Base-by-base conservation (phyloP, 2,113 vertebrate species). In the Pan troglodytes region DNA sequence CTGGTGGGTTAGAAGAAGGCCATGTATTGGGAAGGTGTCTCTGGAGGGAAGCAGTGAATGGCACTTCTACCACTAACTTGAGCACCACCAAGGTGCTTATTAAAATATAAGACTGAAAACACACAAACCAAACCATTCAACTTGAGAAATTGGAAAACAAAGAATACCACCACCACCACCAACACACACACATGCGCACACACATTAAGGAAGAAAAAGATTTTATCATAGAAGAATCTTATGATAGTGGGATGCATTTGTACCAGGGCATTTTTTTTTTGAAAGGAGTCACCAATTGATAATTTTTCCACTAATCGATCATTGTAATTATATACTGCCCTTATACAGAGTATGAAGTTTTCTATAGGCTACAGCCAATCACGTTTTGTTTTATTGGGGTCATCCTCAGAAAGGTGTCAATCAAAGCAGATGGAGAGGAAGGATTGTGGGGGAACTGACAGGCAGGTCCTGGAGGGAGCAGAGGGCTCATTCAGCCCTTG, bases 31-130 rank as follows among this genome's bases (percentile, higher is more conserved):
- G 78, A 61, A 23, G 35, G 30, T 6, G 9, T 27, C 10, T 45
- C 40, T 68, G 27, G 55, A 70, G 20, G 59, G 61, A 67, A 86
- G 17, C 27, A 14, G 20, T 3, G 4, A 1, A 0, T 4, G 38
- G 45, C 23, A 11, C 5, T 18, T 14, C 38, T n/a, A 0, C 22
- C 16, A 14, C 8, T 35, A 23, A 27, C 25, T 27, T 8, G 32
- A 48, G n/a, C 2, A 30, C 22, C 48, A 50, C 7, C 3, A 0
- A 23, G 27, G 25, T 12, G 11, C 35, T 91, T 76, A 86, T 61
- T n/a, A 52, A 83, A 11, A 76, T 2, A 27, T 14, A 43, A 35
- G 30, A 27, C 25, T 79, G 70, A 82, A 68, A 68, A 92, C 23
- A 32, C 3, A 38, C 8, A 10, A 68, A n/a, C 8, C 73, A 52